Conservation (phyloP, 2,113 vertebrate genomes). For the Alaudala cheleensis region DNA sequence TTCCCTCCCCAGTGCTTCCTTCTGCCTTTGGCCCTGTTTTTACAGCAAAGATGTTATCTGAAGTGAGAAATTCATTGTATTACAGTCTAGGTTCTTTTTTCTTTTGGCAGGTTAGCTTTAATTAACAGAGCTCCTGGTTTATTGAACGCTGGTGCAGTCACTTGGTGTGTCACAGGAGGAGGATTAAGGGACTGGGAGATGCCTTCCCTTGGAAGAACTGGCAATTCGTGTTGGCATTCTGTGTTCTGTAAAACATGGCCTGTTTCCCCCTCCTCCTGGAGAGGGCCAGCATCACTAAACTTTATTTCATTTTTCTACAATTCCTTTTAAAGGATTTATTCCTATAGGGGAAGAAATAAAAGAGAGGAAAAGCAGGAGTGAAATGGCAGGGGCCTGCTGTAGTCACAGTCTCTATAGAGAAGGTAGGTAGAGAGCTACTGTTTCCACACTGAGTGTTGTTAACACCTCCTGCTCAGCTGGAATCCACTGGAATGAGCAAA, state of each 20-base stretch:
- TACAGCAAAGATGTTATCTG: not conserved
- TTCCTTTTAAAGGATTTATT: not conserved
- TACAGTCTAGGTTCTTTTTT: not conserved
- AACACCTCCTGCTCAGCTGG: not conserved
- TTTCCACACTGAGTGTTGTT: not conserved
- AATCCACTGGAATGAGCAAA: not conserved
- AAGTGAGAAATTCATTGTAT: not conserved
- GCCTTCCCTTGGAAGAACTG: not conserved
- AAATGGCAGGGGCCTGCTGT: fast-evolving
- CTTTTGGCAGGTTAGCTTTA: not conserved
- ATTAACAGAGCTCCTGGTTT: not conserved
- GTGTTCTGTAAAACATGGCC: not conserved
- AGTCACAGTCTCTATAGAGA: not conserved
- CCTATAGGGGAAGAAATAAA: not conserved
- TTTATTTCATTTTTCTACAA: not conserved
- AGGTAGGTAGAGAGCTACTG: not conserved
- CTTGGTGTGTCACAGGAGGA: not conserved
- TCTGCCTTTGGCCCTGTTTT: not conserved
- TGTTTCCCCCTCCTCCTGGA: not conserved
- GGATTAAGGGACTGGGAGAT: not conserved
- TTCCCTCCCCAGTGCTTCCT: not conserved
- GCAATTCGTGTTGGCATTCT: fast-evolving
- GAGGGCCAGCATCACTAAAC: not conserved
- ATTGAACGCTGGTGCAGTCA: not conserved
- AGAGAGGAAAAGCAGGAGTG: not conserved